Evolutionary conservation across 2,113 vertebrate species (phyloP), one percentile per base, ranked within the genome.

Genomic region (Phodopus roborovskii): DNA sequence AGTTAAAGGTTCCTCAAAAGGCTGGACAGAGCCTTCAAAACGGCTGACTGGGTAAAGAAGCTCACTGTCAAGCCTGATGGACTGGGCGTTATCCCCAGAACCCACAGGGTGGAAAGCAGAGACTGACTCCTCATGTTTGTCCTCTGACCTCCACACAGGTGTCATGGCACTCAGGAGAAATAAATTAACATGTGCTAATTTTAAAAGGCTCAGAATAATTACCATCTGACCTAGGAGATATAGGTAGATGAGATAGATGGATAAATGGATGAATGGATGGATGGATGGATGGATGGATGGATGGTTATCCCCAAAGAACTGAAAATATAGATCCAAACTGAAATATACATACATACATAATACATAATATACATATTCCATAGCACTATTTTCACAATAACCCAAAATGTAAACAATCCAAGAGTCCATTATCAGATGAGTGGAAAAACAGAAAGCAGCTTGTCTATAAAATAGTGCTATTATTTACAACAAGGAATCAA

Each of bases 281-380:
- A 19, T 33, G 4, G 45, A 78, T 53, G 9, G 66, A 68, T 68
- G 42, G 20, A 82, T 48, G 30, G 6, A 71, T 71, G n/a, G 33
- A n/a, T 71, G n/a, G 33, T 19, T 71, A 6, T n/a, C 1, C 11
- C 60, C 5, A 50, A 79, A 68, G 45, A 86, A 81, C 36, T 84
- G 28, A 88, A 95, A 96, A 36, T 11, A 45, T 16, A 93, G 60
- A 93, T 82, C 83, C 50, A 88, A 85, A 56, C 50, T 81, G 64
- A 81, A 84, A 70, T 62, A 64, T 79, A 24, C 28, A 30, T 62
- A 33, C 28, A 66, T 50, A 50, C 8, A 50, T 50, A 50, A 45
- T 45, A 45, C 6, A 45, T 45, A 45, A 45, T 45, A 45, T 45
- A 45, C 6, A 45, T 45, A 45, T 45, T 75, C 88, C 70, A 66